phyloP scores from a whole-genome alignment of 1,140 invertebrate species.

The Dryas iulia region DNA sequence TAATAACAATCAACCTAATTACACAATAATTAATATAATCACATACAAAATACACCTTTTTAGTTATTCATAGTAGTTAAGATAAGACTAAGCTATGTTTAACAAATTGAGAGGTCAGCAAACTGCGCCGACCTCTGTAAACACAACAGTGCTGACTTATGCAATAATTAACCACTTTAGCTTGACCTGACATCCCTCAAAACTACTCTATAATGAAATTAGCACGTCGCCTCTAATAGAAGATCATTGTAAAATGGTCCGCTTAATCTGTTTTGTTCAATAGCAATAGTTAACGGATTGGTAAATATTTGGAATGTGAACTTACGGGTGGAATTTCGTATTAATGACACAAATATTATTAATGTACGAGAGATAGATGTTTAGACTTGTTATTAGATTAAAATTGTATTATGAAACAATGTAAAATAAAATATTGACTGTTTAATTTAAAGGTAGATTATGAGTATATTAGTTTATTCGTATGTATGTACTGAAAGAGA shows the following conservation, averaged over 20 bases:
- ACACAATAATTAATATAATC: background rate
- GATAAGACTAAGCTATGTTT: constrained; percentile 23
- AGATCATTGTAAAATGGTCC: constrained; percentile 26
- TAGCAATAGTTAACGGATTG: constrained; percentile 21
- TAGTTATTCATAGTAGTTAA: constrained; percentile 9
- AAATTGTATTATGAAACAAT: too few species aligned
- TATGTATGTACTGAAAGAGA: too few species aligned
- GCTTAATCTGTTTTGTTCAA: constrained; percentile 38
- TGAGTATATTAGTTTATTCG: too few species aligned
- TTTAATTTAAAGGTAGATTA: too few species aligned
- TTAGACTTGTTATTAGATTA: too few species aligned
- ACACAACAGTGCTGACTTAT: constrained; percentile 49
- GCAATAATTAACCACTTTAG: constrained; percentile 44
- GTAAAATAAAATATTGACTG: too few species aligned
- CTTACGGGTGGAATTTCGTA: background rate
- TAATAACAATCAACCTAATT: too few species aligned
- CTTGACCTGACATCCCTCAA: constrained; percentile 29
- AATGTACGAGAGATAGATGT: too few species aligned
- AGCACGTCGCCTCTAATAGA: constrained; percentile 13
- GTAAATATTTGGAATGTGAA: constrained; percentile 28
- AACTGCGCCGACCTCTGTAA: constrained; percentile 47
- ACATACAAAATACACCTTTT: background rate
- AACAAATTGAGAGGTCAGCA: constrained; percentile 49
- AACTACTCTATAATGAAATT: constrained; percentile 16
- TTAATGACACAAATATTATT: background rate